Evolutionary conservation across 1,140 invertebrate genomes (phyloP).

Genomic region (Scylla paramamosain): DNA sequence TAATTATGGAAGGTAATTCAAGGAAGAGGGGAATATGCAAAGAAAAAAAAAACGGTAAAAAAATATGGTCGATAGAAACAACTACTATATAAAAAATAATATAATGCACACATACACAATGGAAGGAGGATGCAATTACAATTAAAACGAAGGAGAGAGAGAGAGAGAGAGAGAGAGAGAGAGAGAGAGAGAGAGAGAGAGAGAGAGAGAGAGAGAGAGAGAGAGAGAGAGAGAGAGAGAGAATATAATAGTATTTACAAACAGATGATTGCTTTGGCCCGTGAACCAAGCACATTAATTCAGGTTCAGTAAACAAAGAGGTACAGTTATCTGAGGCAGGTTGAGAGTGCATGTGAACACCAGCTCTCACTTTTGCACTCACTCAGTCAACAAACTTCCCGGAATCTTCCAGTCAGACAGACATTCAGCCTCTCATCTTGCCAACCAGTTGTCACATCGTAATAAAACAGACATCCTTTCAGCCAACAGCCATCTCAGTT

Average conservation of each 20-base stretch:
- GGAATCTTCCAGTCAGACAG: too few species aligned
- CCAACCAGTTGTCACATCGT: too few species aligned
- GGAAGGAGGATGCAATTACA: neutral
- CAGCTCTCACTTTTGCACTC: neutral
- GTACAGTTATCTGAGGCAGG: neutral
- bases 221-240: slow-evolving; percentile 12
- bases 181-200: neutral
- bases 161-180: neutral
- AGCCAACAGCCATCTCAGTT: too few species aligned
- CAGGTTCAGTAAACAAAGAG: neutral
- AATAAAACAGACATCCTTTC: too few species aligned
- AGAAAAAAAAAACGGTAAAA: too few species aligned
- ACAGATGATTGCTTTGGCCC: neutral
- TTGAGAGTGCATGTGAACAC: neutral
- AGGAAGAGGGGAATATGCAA: neutral
- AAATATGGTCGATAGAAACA: too few species aligned
- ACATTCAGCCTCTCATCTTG: too few species aligned
- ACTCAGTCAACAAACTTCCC: neutral
- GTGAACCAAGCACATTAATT: neutral
- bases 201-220: slow-evolving; percentile 27
- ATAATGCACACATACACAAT: neutral
- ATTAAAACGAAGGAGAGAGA: neutral
- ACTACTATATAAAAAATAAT: too few species aligned
- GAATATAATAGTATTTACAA: neutral
- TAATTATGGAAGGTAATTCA: neutral